Conservation (phyloP, 2,113 vertebrate genomes). For the Stomatorhinus ivindoensis region DNA sequence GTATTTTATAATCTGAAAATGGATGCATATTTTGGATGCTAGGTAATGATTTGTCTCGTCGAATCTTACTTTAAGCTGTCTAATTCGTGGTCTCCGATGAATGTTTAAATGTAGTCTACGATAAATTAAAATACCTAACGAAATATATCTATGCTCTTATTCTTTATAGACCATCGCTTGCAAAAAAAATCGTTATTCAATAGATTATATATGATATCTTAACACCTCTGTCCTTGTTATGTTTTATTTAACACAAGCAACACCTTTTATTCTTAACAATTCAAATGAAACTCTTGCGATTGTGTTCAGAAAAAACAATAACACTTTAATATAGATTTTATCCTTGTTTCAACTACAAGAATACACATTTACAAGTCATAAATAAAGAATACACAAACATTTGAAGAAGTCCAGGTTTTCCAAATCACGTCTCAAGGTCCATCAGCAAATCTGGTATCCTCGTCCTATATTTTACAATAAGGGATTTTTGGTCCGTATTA, state of each 20-base stretch:
- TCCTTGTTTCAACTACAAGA: conserved; percentile 74
- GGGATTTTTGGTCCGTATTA: conserved; percentile 69
- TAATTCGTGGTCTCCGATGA: neutral
- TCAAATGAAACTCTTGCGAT: conserved; percentile 21
- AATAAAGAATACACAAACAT: conserved; percentile 97
- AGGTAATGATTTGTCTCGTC: neutral
- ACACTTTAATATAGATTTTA: conserved; percentile 96
- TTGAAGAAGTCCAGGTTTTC: conserved; percentile 71
- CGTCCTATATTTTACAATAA: conserved; percentile 62
- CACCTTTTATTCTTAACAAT: neutral
- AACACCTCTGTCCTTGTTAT: neutral
- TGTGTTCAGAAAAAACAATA: conserved; percentile 69
- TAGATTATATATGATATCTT: neutral
- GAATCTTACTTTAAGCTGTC: neutral
- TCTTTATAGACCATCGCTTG: neutral
- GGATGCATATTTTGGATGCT: neutral
- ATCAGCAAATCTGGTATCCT: conserved; percentile 42
- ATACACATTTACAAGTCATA: conserved; percentile 95
- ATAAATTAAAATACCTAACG: neutral
- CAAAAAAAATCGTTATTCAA: neutral
- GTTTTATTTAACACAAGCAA: neutral
- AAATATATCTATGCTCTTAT: neutral
- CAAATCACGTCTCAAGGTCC: conserved; percentile 48
- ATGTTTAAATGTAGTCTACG: neutral
- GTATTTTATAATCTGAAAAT: neutral